Evolutionary conservation across 37 sponge, comb jelly and placozoan genomes (phyloP).

Genomic region (Oscarella lobularis): DNA sequence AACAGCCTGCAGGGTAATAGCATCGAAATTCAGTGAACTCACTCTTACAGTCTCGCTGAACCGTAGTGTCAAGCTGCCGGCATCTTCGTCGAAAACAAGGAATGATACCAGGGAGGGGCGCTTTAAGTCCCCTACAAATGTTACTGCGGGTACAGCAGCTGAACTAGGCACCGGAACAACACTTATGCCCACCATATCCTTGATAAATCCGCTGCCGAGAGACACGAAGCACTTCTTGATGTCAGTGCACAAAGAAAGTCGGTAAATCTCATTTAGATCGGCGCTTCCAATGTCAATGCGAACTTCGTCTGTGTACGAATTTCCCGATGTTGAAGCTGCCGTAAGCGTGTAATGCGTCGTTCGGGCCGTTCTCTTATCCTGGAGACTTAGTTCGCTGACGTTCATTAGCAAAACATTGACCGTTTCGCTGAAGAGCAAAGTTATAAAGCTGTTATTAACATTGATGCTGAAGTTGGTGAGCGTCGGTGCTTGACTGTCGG

Average conservation of each 20-base stretch:
- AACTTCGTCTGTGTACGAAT: constrained; percentile 19
- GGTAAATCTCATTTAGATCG: constrained; percentile 54
- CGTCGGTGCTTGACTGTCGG: constrained; percentile 34
- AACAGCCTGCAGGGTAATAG: constrained; percentile 43
- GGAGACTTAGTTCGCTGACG: constrained; percentile 32
- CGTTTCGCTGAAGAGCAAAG: constrained; percentile 68
- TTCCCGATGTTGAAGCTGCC: constrained; percentile 2
- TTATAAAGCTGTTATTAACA: constrained; percentile 20
- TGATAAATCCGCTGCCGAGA: constrained; percentile 26
- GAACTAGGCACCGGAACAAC: constrained; percentile 26
- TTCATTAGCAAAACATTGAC: constrained; percentile 45
- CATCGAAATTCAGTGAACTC: constrained; percentile 35
- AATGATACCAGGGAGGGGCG: constrained; percentile 50
- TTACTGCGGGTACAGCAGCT: constrained; percentile 20
- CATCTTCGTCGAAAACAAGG: constrained; percentile 44
- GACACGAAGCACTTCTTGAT: constrained; percentile 37
- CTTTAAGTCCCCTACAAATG: constrained; percentile 55
- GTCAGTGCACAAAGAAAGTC: constrained; percentile 33
- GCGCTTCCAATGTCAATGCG: constrained; percentile 18
- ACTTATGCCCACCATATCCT: constrained; percentile 39
- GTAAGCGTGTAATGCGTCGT: constrained; percentile 12
- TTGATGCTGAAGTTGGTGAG: constrained; percentile 35
- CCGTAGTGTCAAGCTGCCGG: constrained; percentile 38
- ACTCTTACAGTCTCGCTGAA: constrained; percentile 74
- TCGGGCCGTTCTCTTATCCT: constrained; percentile 6